Base-by-base conservation (phyloP, 2,113 vertebrate species). In the Laticauda colubrina region DNA sequence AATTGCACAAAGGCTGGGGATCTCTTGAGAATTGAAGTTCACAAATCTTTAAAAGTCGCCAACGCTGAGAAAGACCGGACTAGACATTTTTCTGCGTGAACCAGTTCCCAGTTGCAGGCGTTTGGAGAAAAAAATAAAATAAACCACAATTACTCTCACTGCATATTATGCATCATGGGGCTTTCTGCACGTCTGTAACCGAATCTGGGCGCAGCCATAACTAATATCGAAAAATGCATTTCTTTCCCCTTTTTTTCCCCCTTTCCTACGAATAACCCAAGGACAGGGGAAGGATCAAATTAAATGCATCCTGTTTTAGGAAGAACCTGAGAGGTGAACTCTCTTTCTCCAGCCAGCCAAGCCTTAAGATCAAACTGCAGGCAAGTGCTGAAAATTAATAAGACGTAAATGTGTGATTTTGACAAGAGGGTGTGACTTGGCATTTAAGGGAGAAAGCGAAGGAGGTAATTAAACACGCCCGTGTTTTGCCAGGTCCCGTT, bases 261-360 rank as follows among this genome's bases (percentile, higher is more conserved):
- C 5, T 14, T 64, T 29, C 0, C 26, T 56, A 39, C 53, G 8
- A 39, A 64, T 51, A 87, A 43, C 39, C 14, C 88, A 26, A 43
- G 61, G 48, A 23, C 43, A 4, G 18, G 56, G 91, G 88, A 64
- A 69, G 14, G 39, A 85, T 43, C 14, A 59, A 89, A 94, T 93
- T 95, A 95, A 94, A 96, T 92, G 94, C 86, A 18, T 9, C 93
- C 93, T 94, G 75, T 89, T 93, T 94, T 93, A 95, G 95, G 94
- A 93, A 94, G 88, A 94, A 95, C 94, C 92, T 61, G 95, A 94
- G 81, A 94, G 85, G 90, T 64, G 34, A 93, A 61, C 23, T 23
- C 15, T 26, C 61, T 64, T 45, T 54, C 45, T 23, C 29, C 48
- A 85, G 89, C 89, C 55, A 64, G 45, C 87, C 55, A n/a, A 85